These are phyloP conservation scores for Tiliacea aurago DNA, from an alignment of 2,888 invertebrate species.

Conservation along the genomic window DNA sequence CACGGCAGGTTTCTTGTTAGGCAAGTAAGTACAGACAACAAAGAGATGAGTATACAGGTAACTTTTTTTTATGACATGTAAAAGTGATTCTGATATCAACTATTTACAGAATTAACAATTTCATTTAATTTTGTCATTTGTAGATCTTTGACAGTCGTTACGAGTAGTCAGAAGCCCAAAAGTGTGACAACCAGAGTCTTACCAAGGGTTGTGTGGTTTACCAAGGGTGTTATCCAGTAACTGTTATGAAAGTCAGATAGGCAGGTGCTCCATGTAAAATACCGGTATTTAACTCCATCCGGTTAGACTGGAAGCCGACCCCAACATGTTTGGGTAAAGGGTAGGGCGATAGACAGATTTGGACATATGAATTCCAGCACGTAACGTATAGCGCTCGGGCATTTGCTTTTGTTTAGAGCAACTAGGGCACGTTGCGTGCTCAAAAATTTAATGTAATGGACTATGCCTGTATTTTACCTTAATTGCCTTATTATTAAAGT, in stretches of 20 bases:
- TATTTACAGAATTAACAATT: no score
- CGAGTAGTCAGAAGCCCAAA: neutral
- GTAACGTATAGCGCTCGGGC: no score
- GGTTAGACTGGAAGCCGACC: no score
- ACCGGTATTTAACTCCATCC: neutral
- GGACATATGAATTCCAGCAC: neutral
- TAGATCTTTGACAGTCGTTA: neutral
- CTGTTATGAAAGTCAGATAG: neutral
- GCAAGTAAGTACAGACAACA: constrained; percentile 9
- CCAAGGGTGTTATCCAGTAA: neutral
- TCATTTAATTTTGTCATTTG: neutral
- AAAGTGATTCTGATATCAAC: no score
- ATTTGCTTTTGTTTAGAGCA: neutral
- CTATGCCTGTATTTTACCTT: no score
- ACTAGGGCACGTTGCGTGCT: neutral
- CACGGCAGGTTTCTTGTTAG: constrained; percentile 10
- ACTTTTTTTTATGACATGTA: neutral
- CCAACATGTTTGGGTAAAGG: neutral
- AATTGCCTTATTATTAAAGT: neutral
- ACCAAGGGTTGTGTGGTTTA: no score
- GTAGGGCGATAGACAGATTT: no score
- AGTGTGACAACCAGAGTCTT: neutral
- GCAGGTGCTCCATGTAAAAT: neutral
- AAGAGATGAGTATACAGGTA: neutral
- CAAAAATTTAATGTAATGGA: neutral